Conservation (phyloP, 1,140 invertebrate species). For the Microplitis demolitor region DNA sequence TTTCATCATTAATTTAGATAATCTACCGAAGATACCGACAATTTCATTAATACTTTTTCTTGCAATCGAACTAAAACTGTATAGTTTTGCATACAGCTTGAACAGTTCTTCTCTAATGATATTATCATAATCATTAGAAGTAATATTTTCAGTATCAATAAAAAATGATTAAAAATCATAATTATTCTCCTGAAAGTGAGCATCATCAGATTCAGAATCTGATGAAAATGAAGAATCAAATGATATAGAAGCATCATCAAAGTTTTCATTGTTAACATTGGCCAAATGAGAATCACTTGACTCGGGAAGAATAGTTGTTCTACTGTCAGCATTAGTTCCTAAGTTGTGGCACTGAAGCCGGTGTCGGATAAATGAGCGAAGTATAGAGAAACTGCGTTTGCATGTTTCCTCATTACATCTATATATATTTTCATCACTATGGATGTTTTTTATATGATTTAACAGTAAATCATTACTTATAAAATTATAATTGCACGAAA, state of each 20-base stretch:
- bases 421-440: slow-evolving; percentile 16
- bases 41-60: slow-evolving; percentile 28
- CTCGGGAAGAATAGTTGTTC: background rate
- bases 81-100: slow-evolving; percentile 21
- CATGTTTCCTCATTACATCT: slow-evolving; percentile 24
- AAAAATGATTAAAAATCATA: background rate
- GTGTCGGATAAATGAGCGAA: slow-evolving; percentile 30
- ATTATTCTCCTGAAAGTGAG: slow-evolving; percentile 3
- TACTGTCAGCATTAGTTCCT: background rate
- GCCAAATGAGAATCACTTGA: too few relatives aligned
- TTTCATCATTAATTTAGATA: background rate
- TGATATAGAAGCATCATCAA: background rate
- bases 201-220: slow-evolving; percentile 1
- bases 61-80: slow-evolving; percentile 20
- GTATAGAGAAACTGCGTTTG: slow-evolving; percentile 21
- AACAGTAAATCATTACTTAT: slow-evolving; percentile 13
- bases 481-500: slow-evolving; percentile 7
- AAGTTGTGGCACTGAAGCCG: slow-evolving; percentile 17
- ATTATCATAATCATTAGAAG: slow-evolving; percentile 8
- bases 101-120: slow-evolving; percentile 22
- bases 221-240: background rate
- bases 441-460: slow-evolving; percentile 22
- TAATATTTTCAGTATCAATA: background rate
- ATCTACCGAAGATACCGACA: background rate
- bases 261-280: background rate